A percentile compares a stretch with the other conserved stretches of the same genome.
phyloP scores from a whole-genome alignment of 2,888 invertebrate genomes.

The Mimachlamys varia region DNA sequence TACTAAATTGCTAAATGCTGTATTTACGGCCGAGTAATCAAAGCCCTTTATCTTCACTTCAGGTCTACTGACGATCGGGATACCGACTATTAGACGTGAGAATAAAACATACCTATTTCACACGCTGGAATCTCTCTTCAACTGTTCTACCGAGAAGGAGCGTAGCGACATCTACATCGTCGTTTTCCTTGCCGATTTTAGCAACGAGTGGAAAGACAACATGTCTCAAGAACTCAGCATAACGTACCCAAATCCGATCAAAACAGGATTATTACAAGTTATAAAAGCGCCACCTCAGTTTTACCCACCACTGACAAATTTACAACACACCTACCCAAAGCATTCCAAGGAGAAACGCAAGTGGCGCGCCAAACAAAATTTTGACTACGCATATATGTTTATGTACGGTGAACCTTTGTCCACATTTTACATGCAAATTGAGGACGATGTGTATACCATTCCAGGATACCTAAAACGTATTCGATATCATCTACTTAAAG shows the following conservation, averaged over 20 bases:
- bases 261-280: constrained; percentile 76
- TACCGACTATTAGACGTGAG: constrained; percentile 79
- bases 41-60: too few species aligned
- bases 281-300: constrained; percentile 71
- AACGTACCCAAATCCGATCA: constrained; percentile 56
- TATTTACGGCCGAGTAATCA: too few species aligned
- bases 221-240: constrained; percentile 58
- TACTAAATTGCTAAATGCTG: too few species aligned
- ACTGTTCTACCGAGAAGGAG: constrained; percentile 75
- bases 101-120: constrained; percentile 78
- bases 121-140: constrained; percentile 79
- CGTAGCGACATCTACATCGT: constrained; percentile 77
- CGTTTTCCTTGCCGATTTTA: constrained; percentile 80
- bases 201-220: constrained; percentile 64
- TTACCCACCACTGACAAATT: constrained; percentile 62
- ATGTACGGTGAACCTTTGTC: constrained; percentile 75
- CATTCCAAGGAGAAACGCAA: constrained; percentile 68
- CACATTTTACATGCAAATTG: constrained; percentile 80
- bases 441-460: constrained; percentile 80
- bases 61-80: constrained; percentile 81
- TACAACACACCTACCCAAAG: constrained; percentile 75
- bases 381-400: constrained; percentile 80
- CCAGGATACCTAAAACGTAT: constrained; percentile 68
- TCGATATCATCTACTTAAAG: neutral
- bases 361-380: constrained; percentile 81